phyloP scores from a whole-genome alignment of 2,797 vertebrate genomes.

The Pangasius sanitwongsei region DNA sequence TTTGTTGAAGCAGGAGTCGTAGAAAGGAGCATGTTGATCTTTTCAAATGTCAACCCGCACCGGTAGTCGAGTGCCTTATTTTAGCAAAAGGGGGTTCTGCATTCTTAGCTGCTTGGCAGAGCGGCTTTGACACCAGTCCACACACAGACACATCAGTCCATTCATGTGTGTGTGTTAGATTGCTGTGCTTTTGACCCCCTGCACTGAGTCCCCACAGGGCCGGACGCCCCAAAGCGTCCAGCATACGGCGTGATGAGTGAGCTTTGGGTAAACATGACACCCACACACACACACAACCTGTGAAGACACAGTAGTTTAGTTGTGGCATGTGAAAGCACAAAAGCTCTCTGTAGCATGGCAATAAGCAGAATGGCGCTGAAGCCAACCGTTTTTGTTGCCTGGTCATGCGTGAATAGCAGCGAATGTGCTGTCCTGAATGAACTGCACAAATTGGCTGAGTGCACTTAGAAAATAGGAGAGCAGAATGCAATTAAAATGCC shows the following conservation, averaged over 20 bases:
- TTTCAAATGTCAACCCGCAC: slow-evolving; percentile 72
- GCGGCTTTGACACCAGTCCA: neutral
- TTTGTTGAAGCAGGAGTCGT: slow-evolving; percentile 66
- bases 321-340: slow-evolving; percentile 31
- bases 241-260: neutral
- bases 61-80: slow-evolving; percentile 53
- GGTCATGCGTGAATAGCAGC: slow-evolving; percentile 34
- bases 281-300: neutral
- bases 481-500: slow-evolving; percentile 44
- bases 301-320: slow-evolving; percentile 24
- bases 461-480: slow-evolving; percentile 21
- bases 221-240: neutral
- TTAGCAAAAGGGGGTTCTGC: slow-evolving; percentile 26
- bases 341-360: slow-evolving; percentile 15
- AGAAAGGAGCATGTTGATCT: slow-evolving; percentile 69
- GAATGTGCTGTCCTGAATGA: slow-evolving; percentile 30
- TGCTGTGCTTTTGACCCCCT: slow-evolving; percentile 17
- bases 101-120: slow-evolving; percentile 14
- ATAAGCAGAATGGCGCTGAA: slow-evolving; percentile 19
- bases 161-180: slow-evolving; percentile 29
- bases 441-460: slow-evolving; percentile 33
- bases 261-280: neutral
- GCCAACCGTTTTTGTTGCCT: slow-evolving; percentile 28
- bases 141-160: slow-evolving; percentile 2
- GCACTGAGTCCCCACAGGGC: neutral